phyloP scores from a whole-genome alignment of 2,797 vertebrate genomes.

The Gobio occitaniae region DNA sequence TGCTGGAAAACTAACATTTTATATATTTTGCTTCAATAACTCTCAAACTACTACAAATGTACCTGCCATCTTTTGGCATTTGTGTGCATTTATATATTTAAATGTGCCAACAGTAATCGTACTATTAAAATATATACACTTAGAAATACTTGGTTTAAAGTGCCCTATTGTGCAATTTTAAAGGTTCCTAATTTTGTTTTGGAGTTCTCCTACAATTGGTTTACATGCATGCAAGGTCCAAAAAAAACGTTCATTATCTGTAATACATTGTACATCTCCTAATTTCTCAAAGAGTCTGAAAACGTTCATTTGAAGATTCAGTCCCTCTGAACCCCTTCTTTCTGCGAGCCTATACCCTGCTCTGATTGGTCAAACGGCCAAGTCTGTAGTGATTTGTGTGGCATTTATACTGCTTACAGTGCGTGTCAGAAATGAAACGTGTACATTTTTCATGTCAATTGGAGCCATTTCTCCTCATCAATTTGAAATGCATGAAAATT shows the following conservation, averaged over 20 bases:
- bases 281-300: not conserved
- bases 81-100: not conserved
- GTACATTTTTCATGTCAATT: not conserved
- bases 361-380: not conserved
- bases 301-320: not conserved
- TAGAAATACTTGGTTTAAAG: not conserved
- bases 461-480: too few species aligned
- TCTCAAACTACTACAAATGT: not conserved
- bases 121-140: not conserved
- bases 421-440: not conserved
- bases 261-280: not conserved
- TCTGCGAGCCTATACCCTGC: not conserved
- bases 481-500: too few species aligned
- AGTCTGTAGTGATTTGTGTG: not conserved
- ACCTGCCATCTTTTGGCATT: not conserved
- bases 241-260: too few species aligned
- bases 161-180: not conserved
- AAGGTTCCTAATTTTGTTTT: not conserved
- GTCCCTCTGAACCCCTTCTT: not conserved
- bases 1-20: not conserved
- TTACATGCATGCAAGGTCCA: not conserved
- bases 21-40: not conserved
- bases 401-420: not conserved
- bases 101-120: not conserved
- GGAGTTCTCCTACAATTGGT: not conserved